Evolutionary conservation across 2,113 vertebrate genomes (phyloP).

Genomic region (Marmota flaviventris): DNA sequence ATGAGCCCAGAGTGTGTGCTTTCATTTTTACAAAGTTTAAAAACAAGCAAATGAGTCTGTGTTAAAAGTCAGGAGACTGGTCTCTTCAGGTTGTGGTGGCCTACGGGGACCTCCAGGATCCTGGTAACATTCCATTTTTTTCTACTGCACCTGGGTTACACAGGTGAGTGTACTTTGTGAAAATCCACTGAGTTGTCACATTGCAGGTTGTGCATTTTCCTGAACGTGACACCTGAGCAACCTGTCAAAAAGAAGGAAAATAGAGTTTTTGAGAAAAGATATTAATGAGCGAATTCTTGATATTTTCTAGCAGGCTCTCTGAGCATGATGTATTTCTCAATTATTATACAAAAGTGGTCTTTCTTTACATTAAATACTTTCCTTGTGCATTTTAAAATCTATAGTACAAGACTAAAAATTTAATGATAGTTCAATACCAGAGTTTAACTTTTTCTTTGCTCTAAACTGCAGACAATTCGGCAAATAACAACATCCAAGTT

Average conservation of each 20-base stretch:
- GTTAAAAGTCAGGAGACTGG: conserved; percentile 18
- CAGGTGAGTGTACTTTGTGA: background rate
- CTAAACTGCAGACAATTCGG: conserved; percentile 18
- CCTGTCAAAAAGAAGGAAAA: background rate
- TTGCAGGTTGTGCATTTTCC: background rate
- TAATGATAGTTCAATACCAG: background rate
- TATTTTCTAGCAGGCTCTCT: conserved; percentile 32
- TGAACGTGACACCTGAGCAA: background rate
- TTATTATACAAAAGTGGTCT: background rate
- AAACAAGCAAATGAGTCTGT: background rate
- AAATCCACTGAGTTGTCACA: background rate
- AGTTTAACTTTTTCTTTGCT: conserved; percentile 55
- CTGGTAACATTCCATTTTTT: background rate
- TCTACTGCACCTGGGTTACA: background rate
- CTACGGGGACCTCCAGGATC: background rate
- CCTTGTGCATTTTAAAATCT: background rate
- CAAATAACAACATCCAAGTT: conserved; percentile 33
- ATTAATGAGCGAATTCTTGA: conserved; percentile 12
- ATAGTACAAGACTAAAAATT: background rate
- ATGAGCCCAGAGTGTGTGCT: background rate
- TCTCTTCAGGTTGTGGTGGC: background rate
- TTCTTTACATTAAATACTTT: conserved; percentile 31
- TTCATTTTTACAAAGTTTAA: conserved; percentile 7
- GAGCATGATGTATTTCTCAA: background rate
- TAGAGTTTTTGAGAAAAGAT: background rate